A percentile compares a stretch with the other conserved stretches of the same genome.
Conservation (phyloP, 2,888 invertebrate species). For the Alcis repandata region DNA sequence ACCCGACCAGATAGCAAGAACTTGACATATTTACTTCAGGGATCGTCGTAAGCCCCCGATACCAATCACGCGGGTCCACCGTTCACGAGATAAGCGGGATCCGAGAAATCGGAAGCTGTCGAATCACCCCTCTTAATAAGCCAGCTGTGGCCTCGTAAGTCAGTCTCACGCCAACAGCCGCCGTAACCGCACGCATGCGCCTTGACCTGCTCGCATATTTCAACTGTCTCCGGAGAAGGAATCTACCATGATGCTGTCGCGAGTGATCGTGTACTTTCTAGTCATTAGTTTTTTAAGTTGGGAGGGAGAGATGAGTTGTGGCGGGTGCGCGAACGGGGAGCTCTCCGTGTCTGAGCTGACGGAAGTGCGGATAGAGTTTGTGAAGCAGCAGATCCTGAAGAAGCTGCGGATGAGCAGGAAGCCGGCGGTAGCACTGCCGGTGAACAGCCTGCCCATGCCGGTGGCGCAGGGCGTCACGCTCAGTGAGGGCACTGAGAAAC, state of each 20-base stretch:
- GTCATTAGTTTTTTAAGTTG: constrained; percentile 70
- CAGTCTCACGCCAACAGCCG: constrained; percentile 65
- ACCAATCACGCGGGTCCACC: constrained; percentile 21
- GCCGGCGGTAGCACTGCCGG: constrained; percentile 88
- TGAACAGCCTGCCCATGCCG: constrained; percentile 90
- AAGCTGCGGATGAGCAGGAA: constrained; percentile 92
- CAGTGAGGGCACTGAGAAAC: constrained; percentile 85
- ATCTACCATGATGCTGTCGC: constrained; percentile 63
- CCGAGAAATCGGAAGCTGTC: constrained; percentile 4
- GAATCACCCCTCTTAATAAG: constrained; percentile 36
- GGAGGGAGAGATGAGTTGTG: constrained; percentile 71
- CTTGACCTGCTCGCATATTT: constrained; percentile 72
- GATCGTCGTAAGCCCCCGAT: constrained; percentile 1
- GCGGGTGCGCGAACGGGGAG: constrained; percentile 80
- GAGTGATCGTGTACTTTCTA: constrained; percentile 69
- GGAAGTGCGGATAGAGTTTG: constrained; percentile 91
- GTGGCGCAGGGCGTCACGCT: constrained; percentile 90
- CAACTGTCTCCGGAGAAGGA: constrained; percentile 72
- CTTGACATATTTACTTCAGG: constrained; percentile 33
- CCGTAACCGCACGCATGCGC: constrained; percentile 70
- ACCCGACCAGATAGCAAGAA: constrained; percentile 16
- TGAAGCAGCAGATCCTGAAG: constrained; percentile 94
- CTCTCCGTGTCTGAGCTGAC: constrained; percentile 86
- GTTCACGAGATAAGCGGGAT: constrained; percentile 19
- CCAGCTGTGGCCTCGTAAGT: constrained; percentile 1